Base-by-base conservation (phyloP, 2,113 vertebrate species). In the Hiodon alosoides region DNA sequence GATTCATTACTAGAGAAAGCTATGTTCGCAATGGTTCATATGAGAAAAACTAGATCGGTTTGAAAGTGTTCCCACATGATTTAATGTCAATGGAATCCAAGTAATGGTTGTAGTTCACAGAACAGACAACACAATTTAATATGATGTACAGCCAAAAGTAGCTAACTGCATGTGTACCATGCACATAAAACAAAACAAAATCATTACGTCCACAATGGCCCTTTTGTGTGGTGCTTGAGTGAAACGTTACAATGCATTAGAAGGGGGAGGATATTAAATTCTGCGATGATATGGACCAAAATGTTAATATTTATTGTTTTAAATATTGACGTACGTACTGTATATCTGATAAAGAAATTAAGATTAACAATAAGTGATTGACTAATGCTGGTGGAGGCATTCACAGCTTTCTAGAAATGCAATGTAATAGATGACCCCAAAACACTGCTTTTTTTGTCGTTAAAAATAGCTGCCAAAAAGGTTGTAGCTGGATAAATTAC, bases 391-490 rank as follows among this genome's bases (percentile, higher is more conserved):
- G 54, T 59, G 59, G 46, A 75, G 65, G 54, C 73, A 58, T 75
- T 58, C 67, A 69, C n/a, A 69, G 50, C n/a, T 31, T 31, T 58
- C 46, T 67, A 53, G 31, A 74, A 16, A 46, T 31, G 47, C 62
- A 74, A 66, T 67, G 55, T 50, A 75, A 75, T 55, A 73, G 72
- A 54, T 31, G 52, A 66, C 51, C 62, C 62, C 47, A 68, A 64
- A 67, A 58, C 46, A 58, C 31, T 57, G 13, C 50, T 58, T 65
- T 80, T 81, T 73, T 81, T 59, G 46, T 75, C 62, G 31, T 31
- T 31, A 31, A 31, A 57, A 78, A 84, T 90, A 90, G 86, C 87
- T 87, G 88, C 87, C 87, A 80, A 83, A 75, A 84, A 7, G 61
- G 76, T 78, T 71, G 11, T 69, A 83, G 65, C 65, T 68, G 46